A percentile compares a stretch with the other conserved stretches of the same genome.
Evolutionary conservation across 2,888 invertebrate species (phyloP).

Genomic region (Ganaspis brasiliensis): DNA sequence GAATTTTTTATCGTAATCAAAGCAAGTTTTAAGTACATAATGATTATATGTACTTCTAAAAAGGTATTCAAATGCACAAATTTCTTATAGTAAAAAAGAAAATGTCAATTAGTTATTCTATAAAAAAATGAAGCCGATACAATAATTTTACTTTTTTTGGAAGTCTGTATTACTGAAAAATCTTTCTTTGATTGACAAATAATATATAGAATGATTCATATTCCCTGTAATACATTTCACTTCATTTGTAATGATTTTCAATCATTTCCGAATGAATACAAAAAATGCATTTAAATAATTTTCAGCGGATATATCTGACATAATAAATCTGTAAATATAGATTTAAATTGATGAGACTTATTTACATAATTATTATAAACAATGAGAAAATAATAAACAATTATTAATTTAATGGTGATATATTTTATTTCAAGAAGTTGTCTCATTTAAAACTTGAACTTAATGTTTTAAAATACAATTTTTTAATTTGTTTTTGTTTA

Average conservation of each 20-base stretch:
- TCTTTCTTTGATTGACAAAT: too few relatives aligned
- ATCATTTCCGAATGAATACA: background rate
- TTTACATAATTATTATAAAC: conserved; percentile 37
- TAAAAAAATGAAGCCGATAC: background rate
- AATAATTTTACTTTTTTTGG: conserved; percentile 3
- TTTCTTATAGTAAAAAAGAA: background rate
- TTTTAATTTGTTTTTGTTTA: too few relatives aligned
- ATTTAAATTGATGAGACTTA: conserved; percentile 31
- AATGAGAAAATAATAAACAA: conserved; percentile 23
- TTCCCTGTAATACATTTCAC: background rate
- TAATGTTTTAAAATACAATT: too few relatives aligned
- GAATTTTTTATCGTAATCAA: background rate
- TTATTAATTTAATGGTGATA: conserved; percentile 28
- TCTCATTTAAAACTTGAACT: too few relatives aligned
- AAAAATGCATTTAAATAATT: conserved; percentile 26
- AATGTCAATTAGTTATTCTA: conserved; percentile 1
- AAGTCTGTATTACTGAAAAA: too few relatives aligned
- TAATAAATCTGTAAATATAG: conserved; percentile 36
- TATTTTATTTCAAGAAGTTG: background rate
- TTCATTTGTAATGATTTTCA: background rate
- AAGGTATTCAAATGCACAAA: conserved; percentile 13
- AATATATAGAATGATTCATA: background rate
- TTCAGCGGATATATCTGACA: conserved; percentile 10
- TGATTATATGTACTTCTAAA: background rate
- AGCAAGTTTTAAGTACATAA: background rate